Conservation (phyloP, 2,797 vertebrate genomes). For the Eulemur albifrons region DNA sequence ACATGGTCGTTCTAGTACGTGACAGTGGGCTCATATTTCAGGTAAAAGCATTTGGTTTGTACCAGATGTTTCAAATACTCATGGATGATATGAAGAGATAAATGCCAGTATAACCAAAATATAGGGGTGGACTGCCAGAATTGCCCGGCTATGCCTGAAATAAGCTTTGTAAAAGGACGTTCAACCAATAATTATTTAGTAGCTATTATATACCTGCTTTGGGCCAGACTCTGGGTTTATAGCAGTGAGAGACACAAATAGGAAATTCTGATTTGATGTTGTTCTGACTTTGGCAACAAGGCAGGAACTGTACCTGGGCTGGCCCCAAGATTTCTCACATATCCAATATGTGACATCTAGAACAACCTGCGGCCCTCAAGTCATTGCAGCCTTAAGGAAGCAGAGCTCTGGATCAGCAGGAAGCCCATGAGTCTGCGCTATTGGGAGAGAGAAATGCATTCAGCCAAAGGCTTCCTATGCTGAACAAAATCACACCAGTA, state of each 20-base stretch:
- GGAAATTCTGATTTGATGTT: background rate
- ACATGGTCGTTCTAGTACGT: background rate
- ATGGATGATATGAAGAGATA: background rate
- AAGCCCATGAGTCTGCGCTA: background rate
- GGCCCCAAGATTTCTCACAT: background rate
- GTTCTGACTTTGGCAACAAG: background rate
- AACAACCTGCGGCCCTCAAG: background rate
- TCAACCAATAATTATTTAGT: background rate
- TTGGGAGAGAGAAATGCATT: background rate
- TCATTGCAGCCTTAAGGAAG: background rate
- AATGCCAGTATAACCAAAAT: background rate
- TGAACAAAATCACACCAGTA: background rate
- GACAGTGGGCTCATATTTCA: background rate
- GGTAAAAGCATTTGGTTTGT: background rate
- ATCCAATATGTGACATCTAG: background rate
- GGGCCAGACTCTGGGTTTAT: background rate
- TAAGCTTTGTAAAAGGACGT: background rate
- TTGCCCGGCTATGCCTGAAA: background rate
- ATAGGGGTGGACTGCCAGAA: background rate
- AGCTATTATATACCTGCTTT: background rate
- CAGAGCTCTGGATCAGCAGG: background rate
- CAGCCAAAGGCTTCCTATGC: background rate
- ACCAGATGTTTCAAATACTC: background rate
- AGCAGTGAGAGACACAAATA: background rate
- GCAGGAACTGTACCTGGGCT: background rate